Evolutionary conservation across 1,140 invertebrate species (phyloP), one percentile per base, ranked within the genome.

Genomic region (Odontomachus brunneus): DNA sequence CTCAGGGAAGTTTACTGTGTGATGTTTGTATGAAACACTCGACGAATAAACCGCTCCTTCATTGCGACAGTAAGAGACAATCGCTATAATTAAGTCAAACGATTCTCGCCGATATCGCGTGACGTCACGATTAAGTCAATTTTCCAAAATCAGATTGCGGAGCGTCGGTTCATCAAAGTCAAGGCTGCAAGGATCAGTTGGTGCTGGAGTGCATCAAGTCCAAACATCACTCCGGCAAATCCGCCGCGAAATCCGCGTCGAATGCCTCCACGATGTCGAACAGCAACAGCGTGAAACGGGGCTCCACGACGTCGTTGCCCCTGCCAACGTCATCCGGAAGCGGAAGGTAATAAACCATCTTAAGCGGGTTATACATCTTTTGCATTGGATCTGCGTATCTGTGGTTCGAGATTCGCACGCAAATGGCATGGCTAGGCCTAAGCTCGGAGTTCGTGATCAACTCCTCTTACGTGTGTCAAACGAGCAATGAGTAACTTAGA

Each of bases 161-260:
- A 83, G 96, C 97, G 80, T 97, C 96, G 75, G 97, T 98, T 57
- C 97, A 98, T 93, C 97, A 98, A 90, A 96, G 96, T 90, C 92
- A 92, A 69, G 95, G 96, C 4, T 98, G 97, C 93, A 97, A 97
- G 92, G 97, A 98, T 92, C 97, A 97, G 94, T 96, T 98, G 83
- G 88, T 90, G 15, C 92, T 95, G 48, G 96, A 97, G 82, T 98
- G 97, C 92, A 96, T 95, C 74, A 97, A 97, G 90, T 84, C 88
- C 0, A 94, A 94, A 48, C 89, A 90, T 60, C 88, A 92, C 7
- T 91, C 91, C n/a, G 89, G 85, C 65, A 94, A 94, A 86, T 89
- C 89, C 57, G 88, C 91, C 11, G 89, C 88, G 22, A 94, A 94
- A 67, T 93, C 93, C n/a, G 85, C 91, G 22, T 94, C 93, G 7